Evolutionary conservation across 2,888 invertebrate genomes (phyloP), one percentile per base, ranked within the genome.

Genomic region (Polymixis flavicincta): DNA sequence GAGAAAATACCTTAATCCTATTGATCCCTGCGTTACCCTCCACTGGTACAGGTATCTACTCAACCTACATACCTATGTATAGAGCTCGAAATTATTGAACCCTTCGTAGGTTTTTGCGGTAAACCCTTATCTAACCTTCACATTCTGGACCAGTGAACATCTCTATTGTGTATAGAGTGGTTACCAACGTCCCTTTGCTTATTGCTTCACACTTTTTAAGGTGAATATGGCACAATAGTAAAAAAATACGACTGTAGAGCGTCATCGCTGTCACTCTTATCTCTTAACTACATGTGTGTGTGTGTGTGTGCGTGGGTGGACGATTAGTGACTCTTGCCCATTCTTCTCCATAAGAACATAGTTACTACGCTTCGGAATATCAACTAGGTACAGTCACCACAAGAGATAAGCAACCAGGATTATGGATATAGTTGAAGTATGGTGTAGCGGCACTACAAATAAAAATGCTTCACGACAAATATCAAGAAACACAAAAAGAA

Each of bases 21-120:
- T 59, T 65, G 68, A 81, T 80, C 74, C 32, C 25, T 19, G n/a
- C n/a, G 42, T 25, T 32, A 66, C 32, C 37, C 37, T 65, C 37
- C 28, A 48, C 57, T 5, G 14, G 69, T 22, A 8, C 28, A 78
- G 55, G 19, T 48, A 67, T 48, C 52, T 22, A 64, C 48, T 57
- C 55, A 7, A 63, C 14, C 55, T 5, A 63, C 14, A 32, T 48
- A 64, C 45, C 45, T 28, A 63, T 14, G 25, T 77, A 52, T 37
- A 72, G 22, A 72, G 45, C 52, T 71, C 50, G 42, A 78, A 71
- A 64, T 69, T 73, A 80, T 82, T 80, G 76, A 72, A 71, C 80
- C 80, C 13, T 84, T 61, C 25, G 71, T 60, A 28, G 55, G 73
- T 76, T 84, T 83, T 84, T 84, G 69, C 69, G 84, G 66, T n/a